These are phyloP conservation scores for Heliconius himera DNA, from an alignment of 1,140 invertebrate genomes.

Conservation along the genomic window DNA sequence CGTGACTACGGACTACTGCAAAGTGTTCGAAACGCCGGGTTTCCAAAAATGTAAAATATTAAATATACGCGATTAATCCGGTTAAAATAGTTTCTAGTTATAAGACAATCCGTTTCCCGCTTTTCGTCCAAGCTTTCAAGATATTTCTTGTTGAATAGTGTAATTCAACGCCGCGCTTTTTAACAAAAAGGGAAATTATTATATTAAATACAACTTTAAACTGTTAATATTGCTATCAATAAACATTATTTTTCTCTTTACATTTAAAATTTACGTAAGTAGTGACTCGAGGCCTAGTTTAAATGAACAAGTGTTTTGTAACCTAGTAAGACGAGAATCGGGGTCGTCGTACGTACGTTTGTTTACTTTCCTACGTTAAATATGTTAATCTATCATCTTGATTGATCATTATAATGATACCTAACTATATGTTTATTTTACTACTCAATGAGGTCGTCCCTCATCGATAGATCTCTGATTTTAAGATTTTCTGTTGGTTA, in stretches of 20 bases:
- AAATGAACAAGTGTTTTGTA: conserved; percentile 18
- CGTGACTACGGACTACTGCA: no score
- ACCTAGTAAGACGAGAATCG: conserved; percentile 47
- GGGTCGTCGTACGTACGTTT: conserved; percentile 48
- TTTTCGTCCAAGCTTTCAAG: no score
- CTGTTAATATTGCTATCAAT: background rate
- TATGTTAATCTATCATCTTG: conserved; percentile 62
- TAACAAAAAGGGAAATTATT: no score
- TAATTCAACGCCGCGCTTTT: no score
- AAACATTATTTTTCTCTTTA: background rate
- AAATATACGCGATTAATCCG: no score
- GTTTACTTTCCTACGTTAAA: conserved; percentile 45
- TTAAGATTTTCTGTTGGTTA: background rate
- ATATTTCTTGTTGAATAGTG: no score
- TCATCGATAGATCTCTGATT: conserved; percentile 15
- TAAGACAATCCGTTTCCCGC: no score
- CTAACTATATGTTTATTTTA: conserved; percentile 46
- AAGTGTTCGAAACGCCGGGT: no score
- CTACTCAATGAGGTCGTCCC: conserved; percentile 48
- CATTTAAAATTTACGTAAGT: conserved; percentile 13
- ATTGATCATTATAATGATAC: conserved; percentile 53
- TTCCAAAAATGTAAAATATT: no score
- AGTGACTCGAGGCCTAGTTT: conserved; percentile 18
- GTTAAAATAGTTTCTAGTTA: no score
- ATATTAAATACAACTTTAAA: background rate